Conservation (phyloP, 2,888 invertebrate species). For the Xanthia icteritia region DNA sequence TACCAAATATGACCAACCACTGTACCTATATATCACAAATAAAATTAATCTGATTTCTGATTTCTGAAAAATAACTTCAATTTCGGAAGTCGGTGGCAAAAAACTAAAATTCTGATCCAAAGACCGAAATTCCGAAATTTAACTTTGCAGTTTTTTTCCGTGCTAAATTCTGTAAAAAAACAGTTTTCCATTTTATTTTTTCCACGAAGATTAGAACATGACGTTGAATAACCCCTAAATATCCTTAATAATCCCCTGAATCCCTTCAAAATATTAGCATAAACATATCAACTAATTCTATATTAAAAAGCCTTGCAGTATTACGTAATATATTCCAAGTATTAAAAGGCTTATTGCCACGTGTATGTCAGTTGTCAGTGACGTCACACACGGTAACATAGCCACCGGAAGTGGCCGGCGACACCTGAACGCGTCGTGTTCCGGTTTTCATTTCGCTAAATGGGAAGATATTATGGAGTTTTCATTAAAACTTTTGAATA, state of each 20-base stretch:
- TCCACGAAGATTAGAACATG: background rate
- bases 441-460: conserved; percentile 48
- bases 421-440: conserved; percentile 53
- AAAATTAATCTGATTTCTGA: too few relatives aligned
- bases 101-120: too few relatives aligned
- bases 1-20: too few relatives aligned
- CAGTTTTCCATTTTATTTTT: background rate
- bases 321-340: conserved; percentile 18
- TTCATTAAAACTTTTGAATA: conserved; percentile 5
- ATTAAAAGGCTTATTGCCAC: conserved; percentile 56
- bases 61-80: too few relatives aligned
- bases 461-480: conserved; percentile 18
- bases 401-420: conserved; percentile 54
- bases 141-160: too few relatives aligned
- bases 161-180: background rate
- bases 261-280: conserved; percentile 4
- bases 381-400: conserved; percentile 52
- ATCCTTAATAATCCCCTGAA: background rate
- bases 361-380: conserved; percentile 47
- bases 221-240: background rate
- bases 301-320: conserved; percentile 22
- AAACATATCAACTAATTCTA: conserved; percentile 18
- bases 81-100: too few relatives aligned
- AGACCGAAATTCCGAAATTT: too few relatives aligned
- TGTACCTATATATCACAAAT: too few relatives aligned